phyloP scores from a whole-genome alignment of 2,888 invertebrate genomes.

The Eupithecia subfuscata region DNA sequence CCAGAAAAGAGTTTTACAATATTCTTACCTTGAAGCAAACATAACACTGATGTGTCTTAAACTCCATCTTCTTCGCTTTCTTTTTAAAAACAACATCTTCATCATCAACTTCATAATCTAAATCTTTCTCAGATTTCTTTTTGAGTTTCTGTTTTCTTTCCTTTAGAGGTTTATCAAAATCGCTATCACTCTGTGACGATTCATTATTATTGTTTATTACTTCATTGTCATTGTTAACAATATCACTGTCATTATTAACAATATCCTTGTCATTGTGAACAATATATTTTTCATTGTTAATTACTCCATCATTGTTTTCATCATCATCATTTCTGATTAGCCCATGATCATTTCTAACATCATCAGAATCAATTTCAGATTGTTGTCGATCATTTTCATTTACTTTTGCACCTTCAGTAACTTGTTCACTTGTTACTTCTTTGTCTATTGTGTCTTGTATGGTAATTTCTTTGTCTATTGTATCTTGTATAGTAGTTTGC shows the following conservation, averaged over 20 bases:
- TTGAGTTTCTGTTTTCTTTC: not conserved
- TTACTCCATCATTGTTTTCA: not conserved
- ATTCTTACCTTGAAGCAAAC: conserved; percentile 68
- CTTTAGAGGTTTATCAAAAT: conserved; percentile 19
- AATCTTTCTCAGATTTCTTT: conserved; percentile 2
- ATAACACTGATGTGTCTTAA: conserved; percentile 70
- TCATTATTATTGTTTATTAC: not conserved
- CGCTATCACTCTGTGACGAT: not conserved
- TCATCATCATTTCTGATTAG: not conserved
- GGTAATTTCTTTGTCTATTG: not conserved
- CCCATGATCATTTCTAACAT: conserved; percentile 6
- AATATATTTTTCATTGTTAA: not conserved
- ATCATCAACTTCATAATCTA: conserved; percentile 22
- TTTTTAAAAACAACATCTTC: conserved; percentile 17
- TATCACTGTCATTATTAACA: not conserved
- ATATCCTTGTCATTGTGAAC: not conserved
- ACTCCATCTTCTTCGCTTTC: conserved; percentile 48
- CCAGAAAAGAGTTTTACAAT: too few species aligned
- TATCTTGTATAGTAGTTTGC: not conserved
- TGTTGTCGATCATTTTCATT: not conserved
- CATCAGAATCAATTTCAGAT: not conserved
- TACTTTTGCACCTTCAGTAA: not conserved
- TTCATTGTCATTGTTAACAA: not conserved
- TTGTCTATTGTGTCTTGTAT: not conserved
- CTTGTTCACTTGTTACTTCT: not conserved